phyloP scores from a whole-genome alignment of 1,140 invertebrate genomes.

The Drosophila busckii region DNA sequence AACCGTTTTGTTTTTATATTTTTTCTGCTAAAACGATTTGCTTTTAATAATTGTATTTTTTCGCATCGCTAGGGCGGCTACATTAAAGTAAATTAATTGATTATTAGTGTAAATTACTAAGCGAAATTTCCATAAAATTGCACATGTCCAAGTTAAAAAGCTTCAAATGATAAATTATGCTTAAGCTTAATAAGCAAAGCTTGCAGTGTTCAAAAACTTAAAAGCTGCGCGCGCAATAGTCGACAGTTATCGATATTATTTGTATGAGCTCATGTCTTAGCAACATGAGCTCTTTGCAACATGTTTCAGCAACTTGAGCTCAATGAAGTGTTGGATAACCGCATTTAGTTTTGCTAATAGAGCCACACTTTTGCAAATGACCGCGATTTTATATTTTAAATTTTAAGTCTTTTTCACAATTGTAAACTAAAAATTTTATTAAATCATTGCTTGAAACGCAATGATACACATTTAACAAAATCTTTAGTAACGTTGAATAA shows the following conservation, averaged over 20 bases:
- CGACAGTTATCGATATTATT: too few species aligned
- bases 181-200: not conserved
- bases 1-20: not conserved
- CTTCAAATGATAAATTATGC: not conserved
- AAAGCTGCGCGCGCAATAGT: slow-evolving; percentile 18
- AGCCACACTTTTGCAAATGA: too few species aligned
- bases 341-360: too few species aligned
- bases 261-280: not conserved
- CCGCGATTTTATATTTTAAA: too few species aligned
- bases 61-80: slow-evolving; percentile 2
- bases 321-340: too few species aligned
- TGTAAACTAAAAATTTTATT: too few species aligned
- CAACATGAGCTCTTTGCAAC: not conserved
- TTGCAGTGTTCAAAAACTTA: not conserved
- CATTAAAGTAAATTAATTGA: slow-evolving; percentile 24
- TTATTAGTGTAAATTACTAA: slow-evolving; percentile 23
- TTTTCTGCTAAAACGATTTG: not conserved
- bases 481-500: not conserved
- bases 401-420: too few species aligned
- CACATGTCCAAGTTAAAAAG: not conserved
- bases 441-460: too few species aligned
- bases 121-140: slow-evolving; percentile 7
- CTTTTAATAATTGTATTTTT: not conserved
- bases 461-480: too few species aligned
- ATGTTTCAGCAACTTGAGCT: too few species aligned